phyloP scores from a whole-genome alignment of 2,888 invertebrate species.

The Aphodius sticticus region DNA sequence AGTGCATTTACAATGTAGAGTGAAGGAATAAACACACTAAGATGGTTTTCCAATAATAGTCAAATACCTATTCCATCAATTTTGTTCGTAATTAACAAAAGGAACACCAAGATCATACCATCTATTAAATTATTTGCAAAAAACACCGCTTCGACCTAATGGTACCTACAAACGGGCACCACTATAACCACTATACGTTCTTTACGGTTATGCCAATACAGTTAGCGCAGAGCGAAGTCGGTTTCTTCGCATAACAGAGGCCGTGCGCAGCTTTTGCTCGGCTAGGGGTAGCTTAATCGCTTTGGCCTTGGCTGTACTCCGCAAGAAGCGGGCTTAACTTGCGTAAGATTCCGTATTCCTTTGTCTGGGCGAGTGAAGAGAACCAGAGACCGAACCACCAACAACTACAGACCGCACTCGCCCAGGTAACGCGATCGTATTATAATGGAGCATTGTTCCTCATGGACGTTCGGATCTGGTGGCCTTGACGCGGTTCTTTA shows the following conservation, averaged over 20 bases:
- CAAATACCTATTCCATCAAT: too few species aligned
- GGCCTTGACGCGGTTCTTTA: conserved; percentile 46
- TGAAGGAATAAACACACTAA: too few species aligned
- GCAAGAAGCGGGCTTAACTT: conserved; percentile 30
- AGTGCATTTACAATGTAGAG: too few species aligned
- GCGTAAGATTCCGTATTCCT: conserved; percentile 36
- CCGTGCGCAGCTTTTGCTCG: not conserved
- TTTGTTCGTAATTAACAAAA: too few species aligned
- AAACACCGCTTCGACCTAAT: not conserved
- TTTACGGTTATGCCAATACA: conserved; percentile 30
- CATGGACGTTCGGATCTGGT: conserved; percentile 47
- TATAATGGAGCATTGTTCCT: conserved; percentile 54
- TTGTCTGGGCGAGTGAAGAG: conserved; percentile 35
- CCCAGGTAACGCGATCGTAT: conserved; percentile 42
- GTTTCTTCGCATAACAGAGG: not conserved
- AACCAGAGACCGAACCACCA: not conserved
- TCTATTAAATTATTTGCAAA: too few species aligned
- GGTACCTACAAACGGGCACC: not conserved
- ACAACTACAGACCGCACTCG: conserved; percentile 5
- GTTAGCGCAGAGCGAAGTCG: conserved; percentile 6
- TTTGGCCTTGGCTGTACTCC: conserved; percentile 30
- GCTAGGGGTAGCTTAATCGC: conserved; percentile 35
- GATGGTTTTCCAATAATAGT: too few species aligned
- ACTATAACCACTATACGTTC: conserved; percentile 13
- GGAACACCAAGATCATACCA: too few species aligned